Conservation (phyloP, 2,888 invertebrate genomes). For the Tiphia femorata region DNA sequence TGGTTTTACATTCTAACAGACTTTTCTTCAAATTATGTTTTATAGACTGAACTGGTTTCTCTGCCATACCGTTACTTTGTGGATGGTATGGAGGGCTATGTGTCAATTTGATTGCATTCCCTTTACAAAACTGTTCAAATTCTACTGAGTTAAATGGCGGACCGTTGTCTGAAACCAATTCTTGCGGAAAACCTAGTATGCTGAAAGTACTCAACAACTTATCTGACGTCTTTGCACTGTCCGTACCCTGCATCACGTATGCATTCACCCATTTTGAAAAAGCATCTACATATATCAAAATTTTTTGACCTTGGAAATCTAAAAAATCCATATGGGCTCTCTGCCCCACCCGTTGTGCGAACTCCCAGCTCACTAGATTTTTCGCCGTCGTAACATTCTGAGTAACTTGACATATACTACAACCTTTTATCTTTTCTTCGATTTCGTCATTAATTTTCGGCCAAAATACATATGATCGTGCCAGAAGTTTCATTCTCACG, state of each 20-base stretch:
- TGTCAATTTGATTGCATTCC: slow-evolving; percentile 27
- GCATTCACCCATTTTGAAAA: slow-evolving; percentile 65
- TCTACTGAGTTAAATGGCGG: slow-evolving; percentile 16
- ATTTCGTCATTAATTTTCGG: slow-evolving; percentile 49
- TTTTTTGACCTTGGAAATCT: slow-evolving; percentile 18
- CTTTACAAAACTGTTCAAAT: slow-evolving; percentile 10
- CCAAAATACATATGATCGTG: slow-evolving; percentile 49
- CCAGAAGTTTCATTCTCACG: slow-evolving; percentile 51
- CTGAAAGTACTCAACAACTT: not conserved
- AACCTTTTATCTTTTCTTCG: slow-evolving; percentile 39
- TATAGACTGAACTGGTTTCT: slow-evolving; percentile 34
- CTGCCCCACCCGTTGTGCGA: slow-evolving; percentile 52
- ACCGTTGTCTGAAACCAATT: slow-evolving; percentile 19
- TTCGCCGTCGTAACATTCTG: slow-evolving; percentile 47
- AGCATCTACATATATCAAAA: slow-evolving; percentile 4
- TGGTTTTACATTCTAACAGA: too few relatives aligned
- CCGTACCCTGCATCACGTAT: slow-evolving; percentile 16
- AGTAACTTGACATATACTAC: slow-evolving; percentile 42
- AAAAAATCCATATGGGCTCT: slow-evolving; percentile 66
- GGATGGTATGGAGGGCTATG: slow-evolving; percentile 42
- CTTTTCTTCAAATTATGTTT: slow-evolving; percentile 37
- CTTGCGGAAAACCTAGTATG: slow-evolving; percentile 9
- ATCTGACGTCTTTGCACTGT: slow-evolving; percentile 9
- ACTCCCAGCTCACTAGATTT: not conserved
- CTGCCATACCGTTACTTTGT: slow-evolving; percentile 37